Percentiles rank a stretch among this genome's conserved stretches.
Conservation (phyloP, 2,113 vertebrate species). For the Poecilia latipinna region DNA sequence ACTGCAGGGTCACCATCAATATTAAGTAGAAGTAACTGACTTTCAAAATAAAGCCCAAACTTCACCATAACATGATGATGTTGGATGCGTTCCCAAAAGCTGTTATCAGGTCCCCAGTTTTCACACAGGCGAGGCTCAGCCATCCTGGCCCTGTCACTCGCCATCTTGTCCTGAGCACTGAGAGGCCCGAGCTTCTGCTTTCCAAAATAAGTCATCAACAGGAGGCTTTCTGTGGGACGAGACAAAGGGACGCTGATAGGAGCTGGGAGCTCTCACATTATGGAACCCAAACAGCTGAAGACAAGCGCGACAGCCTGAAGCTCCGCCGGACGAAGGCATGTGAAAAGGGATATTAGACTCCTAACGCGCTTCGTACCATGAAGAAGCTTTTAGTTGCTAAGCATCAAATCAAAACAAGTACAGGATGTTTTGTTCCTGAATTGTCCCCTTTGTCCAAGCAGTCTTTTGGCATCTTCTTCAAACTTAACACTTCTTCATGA, state of each 20-base stretch:
- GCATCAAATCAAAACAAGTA: slow-evolving; percentile 64
- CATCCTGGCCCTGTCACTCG: slow-evolving; percentile 79
- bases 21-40: not conserved
- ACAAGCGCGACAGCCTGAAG: slow-evolving; percentile 72
- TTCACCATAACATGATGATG: slow-evolving; percentile 37
- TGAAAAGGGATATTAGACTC: slow-evolving; percentile 65
- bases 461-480: not conserved
- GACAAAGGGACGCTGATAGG: slow-evolving; percentile 71
- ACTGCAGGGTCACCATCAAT: not conserved
- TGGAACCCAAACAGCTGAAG: slow-evolving; percentile 75
- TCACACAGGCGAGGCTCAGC: slow-evolving; percentile 80
- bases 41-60: slow-evolving; percentile 31
- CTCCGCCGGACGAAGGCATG: slow-evolving; percentile 58
- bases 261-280: slow-evolving; percentile 73
- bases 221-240: slow-evolving; percentile 66
- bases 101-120: slow-evolving; percentile 77
- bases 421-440: slow-evolving; percentile 70
- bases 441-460: not conserved
- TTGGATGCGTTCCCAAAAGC: slow-evolving; percentile 77
- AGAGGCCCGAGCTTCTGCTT: slow-evolving; percentile 77
- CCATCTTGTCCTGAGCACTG: slow-evolving; percentile 78
- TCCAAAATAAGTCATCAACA: slow-evolving; percentile 83
- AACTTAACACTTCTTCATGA: not conserved
- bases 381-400: slow-evolving; percentile 61
- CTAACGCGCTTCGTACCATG: slow-evolving; percentile 68